Evolutionary conservation across 2,113 vertebrate species (phyloP).

Genomic region (Trochalopteron elliotii): DNA sequence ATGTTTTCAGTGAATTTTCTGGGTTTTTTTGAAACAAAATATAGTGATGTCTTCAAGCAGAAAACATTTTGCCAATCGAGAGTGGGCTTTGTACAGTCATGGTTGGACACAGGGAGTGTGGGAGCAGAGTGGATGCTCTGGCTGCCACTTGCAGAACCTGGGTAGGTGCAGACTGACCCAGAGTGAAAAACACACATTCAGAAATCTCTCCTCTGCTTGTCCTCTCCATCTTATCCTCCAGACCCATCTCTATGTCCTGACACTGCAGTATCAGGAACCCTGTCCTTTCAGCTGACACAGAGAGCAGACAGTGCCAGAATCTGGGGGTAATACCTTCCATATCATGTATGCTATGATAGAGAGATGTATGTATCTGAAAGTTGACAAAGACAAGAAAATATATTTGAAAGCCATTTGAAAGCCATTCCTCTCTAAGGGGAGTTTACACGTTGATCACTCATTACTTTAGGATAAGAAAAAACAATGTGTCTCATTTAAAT

Average conservation of each 20-base stretch:
- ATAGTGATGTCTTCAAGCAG: neutral
- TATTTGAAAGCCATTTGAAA: conserved; percentile 13
- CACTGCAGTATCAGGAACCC: neutral
- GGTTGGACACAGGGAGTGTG: neutral
- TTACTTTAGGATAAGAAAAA: neutral
- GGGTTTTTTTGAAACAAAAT: neutral
- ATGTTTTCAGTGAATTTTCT: neutral
- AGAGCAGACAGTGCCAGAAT: neutral
- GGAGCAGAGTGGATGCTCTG: neutral
- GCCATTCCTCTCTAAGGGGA: neutral
- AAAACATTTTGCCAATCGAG: neutral
- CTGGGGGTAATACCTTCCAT: neutral
- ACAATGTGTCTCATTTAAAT: neutral
- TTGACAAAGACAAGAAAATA: neutral
- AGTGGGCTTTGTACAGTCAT: neutral
- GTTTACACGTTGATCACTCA: neutral
- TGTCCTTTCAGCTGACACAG: neutral
- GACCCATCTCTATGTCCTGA: neutral
- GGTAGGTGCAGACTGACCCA: neutral
- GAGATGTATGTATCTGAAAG: neutral
- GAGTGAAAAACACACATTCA: neutral
- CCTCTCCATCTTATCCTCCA: neutral
- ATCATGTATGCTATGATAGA: neutral
- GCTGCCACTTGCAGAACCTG: neutral
- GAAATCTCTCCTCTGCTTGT: neutral